A percentile compares a stretch with the other conserved stretches of the same genome.
These are phyloP conservation scores for Myiagra hebetior DNA, from an alignment of 2,113 vertebrate species.

Conservation along the genomic window DNA sequence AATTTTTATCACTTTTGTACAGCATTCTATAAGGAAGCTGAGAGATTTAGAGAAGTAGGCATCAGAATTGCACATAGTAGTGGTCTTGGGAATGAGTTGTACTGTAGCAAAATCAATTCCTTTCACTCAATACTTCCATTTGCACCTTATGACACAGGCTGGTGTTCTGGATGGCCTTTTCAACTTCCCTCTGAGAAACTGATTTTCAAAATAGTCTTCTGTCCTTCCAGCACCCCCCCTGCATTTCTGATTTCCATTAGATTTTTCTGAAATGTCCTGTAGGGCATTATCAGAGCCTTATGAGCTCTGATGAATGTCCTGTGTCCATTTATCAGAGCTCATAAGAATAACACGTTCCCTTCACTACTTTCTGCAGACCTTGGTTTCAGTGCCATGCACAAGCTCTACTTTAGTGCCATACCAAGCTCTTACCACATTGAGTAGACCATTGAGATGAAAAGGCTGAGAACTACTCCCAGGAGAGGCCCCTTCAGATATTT, in stretches of 20 bases:
- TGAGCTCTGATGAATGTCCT: neutral
- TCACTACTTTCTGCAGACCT: neutral
- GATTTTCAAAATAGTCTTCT: neutral
- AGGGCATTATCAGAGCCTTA: neutral
- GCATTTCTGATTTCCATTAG: neutral
- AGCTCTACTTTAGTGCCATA: neutral
- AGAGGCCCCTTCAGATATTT: neutral
- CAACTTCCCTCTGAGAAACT: neutral
- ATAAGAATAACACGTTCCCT: neutral
- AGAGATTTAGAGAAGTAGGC: neutral
- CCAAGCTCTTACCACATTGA: neutral
- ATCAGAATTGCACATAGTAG: neutral
- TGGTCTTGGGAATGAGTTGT: neutral
- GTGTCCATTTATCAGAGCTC: neutral
- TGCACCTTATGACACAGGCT: neutral
- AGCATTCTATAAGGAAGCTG: neutral
- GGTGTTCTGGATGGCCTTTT: neutral
- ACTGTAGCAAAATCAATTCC: conserved; percentile 1
- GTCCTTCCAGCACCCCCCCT: neutral
- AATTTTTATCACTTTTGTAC: neutral
- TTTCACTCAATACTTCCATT: conserved; percentile 29
- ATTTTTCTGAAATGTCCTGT: neutral
- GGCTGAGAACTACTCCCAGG: neutral
- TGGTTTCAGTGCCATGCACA: neutral
- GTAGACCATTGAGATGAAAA: accelerated